Percentiles rank a stretch among this genome's conserved stretches.
Conservation (phyloP, 2,888 invertebrate genomes). For the Himalopsyche tibetana region DNA sequence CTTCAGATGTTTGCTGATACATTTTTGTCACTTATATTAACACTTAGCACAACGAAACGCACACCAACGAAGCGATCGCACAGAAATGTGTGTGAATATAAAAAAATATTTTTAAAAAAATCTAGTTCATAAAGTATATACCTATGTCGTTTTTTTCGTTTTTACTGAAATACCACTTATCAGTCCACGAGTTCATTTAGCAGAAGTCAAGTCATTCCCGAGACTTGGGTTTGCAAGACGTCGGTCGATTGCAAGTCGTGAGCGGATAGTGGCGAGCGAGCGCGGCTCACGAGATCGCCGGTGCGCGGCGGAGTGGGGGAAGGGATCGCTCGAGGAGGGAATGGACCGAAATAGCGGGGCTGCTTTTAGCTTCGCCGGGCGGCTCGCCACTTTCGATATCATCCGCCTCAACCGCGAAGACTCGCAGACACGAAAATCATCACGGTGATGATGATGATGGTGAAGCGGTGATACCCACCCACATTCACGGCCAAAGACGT, state of each 20-base stretch:
- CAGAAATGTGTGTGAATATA: conserved; percentile 52
- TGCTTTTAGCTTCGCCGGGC: conserved; percentile 71
- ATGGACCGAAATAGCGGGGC: conserved; percentile 76
- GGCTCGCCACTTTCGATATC: conserved; percentile 34
- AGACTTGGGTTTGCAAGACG: conserved; percentile 84
- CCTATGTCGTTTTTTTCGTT: conserved; percentile 68
- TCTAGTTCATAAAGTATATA: conserved; percentile 53
- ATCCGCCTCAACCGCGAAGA: neutral
- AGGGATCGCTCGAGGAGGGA: conserved; percentile 61
- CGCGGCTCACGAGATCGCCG: conserved; percentile 18
- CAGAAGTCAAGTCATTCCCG: conserved; percentile 88
- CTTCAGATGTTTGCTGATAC: conserved; percentile 84
- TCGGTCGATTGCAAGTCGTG: conserved; percentile 95
- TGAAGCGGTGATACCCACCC: conserved; percentile 2
- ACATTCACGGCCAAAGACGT: conserved; percentile 14
- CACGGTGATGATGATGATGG: neutral
- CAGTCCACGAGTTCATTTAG: conserved; percentile 79
- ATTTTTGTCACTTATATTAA: conserved; percentile 72
- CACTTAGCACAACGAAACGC: conserved; percentile 51
- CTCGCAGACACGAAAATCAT: neutral
- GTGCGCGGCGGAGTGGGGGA: conserved; percentile 49
- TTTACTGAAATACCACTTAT: conserved; percentile 54
- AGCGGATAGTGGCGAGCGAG: conserved; percentile 83
- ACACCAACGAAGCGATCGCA: conserved; percentile 51
- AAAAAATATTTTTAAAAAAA: conserved; percentile 56